A percentile compares a stretch with the other conserved stretches of the same genome.
Conservation (phyloP, 2,113 vertebrate species). For the Eulemur rufifrons region DNA sequence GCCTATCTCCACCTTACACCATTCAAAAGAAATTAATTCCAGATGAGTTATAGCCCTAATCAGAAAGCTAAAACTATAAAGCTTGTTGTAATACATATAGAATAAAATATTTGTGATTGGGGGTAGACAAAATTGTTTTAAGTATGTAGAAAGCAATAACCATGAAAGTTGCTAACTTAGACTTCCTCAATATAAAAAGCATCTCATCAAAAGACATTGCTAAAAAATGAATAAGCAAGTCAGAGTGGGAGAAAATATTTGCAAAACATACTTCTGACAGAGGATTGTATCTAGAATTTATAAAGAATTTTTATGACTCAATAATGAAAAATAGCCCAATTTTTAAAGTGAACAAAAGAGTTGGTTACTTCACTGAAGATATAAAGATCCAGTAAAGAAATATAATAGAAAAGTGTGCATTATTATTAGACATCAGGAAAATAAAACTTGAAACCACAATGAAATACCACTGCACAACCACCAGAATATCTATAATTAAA, state of each 20-base stretch:
- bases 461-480: neutral
- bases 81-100: neutral
- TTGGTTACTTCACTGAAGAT: conserved; percentile 22
- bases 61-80: neutral
- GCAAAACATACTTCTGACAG: neutral
- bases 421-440: neutral
- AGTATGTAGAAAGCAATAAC: neutral
- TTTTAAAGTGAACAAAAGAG: neutral
- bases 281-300: neutral
- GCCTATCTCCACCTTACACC: neutral
- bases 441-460: neutral
- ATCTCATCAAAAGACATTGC: neutral
- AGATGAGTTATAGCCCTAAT: neutral
- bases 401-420: neutral
- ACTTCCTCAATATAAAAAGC: neutral
- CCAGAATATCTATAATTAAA: neutral
- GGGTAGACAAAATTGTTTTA: neutral
- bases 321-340: neutral
- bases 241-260: conserved; percentile 11
- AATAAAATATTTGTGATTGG: conserved; percentile 5
- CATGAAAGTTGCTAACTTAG: neutral
- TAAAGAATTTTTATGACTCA: neutral
- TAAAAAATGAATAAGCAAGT: conserved; percentile 29
- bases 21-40: neutral
- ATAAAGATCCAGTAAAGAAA: neutral